Conservation (phyloP, 1,140 invertebrate species). For the Drosophila pseudoananassae region DNA sequence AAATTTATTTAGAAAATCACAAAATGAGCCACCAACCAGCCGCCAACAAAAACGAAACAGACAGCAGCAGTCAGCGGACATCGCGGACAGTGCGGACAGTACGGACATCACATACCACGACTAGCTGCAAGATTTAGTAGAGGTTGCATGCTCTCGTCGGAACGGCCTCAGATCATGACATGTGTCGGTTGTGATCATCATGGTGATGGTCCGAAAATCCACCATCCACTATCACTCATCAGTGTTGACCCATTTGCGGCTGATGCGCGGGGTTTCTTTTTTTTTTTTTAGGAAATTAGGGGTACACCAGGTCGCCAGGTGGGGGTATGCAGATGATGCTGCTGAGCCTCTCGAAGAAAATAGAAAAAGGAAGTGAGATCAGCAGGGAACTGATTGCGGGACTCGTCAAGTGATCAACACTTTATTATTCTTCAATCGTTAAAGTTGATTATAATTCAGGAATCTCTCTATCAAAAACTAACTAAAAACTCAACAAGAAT, state of each 20-base stretch:
- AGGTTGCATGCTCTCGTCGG: constrained; percentile 31
- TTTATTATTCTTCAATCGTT: constrained; percentile 1
- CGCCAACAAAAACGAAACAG: constrained; percentile 35
- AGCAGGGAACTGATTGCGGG: constrained; percentile 22
- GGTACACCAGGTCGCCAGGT: background rate
- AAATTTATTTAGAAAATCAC: constrained; percentile 70
- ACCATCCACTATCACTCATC: constrained; percentile 32
- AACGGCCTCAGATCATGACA: constrained; percentile 52
- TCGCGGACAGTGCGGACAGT: too few species aligned
- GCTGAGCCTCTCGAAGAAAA: background rate
- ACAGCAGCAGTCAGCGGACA: constrained; percentile 21
- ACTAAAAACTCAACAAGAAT: too few species aligned
- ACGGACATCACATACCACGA: constrained; percentile 4
- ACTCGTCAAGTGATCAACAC: constrained; percentile 1
- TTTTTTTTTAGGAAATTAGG: background rate
- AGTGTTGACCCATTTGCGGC: constrained; percentile 27
- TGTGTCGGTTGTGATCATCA: constrained; percentile 43
- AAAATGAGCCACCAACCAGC: constrained; percentile 40
- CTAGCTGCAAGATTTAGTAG: constrained; percentile 7
- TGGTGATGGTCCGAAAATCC: constrained; percentile 5
- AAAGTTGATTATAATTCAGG: constrained; percentile 5
- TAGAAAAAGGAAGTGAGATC: constrained; percentile 15
- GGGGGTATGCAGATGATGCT: constrained; percentile 4
- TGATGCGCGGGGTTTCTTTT: background rate
- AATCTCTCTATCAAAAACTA: too few species aligned